Evolutionary conservation across 2,797 vertebrate species (phyloP).

Genomic region (Dendrocincla fuliginosa): DNA sequence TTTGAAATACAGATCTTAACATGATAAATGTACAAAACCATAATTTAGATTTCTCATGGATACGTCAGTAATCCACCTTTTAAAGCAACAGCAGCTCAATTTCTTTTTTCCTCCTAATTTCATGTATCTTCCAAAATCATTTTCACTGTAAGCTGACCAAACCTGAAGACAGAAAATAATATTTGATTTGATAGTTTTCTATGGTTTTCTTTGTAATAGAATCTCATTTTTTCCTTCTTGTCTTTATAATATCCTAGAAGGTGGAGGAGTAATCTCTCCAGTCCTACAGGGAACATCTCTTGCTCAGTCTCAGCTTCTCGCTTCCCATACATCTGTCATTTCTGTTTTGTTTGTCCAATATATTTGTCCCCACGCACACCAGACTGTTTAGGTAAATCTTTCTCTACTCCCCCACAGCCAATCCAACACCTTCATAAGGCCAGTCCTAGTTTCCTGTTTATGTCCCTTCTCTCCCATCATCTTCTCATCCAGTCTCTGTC

Average conservation of each 20-base stretch:
- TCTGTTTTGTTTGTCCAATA: background rate
- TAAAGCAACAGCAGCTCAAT: background rate
- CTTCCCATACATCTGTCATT: background rate
- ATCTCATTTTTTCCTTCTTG: background rate
- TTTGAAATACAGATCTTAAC: background rate
- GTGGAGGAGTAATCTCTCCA: background rate
- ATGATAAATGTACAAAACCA: background rate
- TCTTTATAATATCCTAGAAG: background rate
- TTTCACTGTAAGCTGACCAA: background rate
- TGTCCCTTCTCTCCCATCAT: background rate
- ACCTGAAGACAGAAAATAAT: background rate
- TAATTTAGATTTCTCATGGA: background rate
- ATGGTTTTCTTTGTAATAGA: background rate
- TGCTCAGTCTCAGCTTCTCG: slow-evolving; percentile 3
- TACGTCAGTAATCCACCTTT: background rate
- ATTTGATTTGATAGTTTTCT: background rate
- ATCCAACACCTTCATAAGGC: background rate
- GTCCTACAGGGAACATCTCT: background rate
- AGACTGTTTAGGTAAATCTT: background rate
- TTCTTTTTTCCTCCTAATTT: background rate
- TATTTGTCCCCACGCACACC: background rate
- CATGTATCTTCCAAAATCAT: background rate
- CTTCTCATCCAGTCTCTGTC: background rate
- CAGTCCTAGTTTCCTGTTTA: slow-evolving; percentile 20
- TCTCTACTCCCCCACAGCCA: background rate